phyloP scores from a whole-genome alignment of 2,797 vertebrate species.

The Phalanger gymnotis region DNA sequence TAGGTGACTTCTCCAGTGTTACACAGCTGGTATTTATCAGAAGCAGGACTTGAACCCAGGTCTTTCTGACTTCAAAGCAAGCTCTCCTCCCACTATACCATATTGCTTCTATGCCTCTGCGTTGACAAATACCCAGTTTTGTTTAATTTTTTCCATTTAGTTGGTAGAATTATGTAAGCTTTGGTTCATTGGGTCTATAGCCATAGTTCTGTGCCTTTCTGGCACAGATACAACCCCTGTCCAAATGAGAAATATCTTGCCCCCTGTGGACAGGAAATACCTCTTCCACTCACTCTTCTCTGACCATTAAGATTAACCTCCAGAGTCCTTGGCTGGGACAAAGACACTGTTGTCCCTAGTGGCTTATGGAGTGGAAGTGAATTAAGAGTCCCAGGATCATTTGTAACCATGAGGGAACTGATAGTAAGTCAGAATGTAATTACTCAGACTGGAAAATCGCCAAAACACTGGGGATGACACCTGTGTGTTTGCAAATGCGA shows the following conservation, averaged over 20 bases:
- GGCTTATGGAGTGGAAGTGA: not conserved
- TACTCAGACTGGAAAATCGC: not conserved
- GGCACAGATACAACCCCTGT: not conserved
- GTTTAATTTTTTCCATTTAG: not conserved
- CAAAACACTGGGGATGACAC: conserved; percentile 7
- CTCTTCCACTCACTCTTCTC: not conserved
- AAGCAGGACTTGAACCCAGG: not conserved
- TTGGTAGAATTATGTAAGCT: not conserved
- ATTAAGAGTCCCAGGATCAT: not conserved
- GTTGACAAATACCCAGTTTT: not conserved
- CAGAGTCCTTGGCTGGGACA: not conserved
- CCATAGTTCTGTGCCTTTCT: not conserved
- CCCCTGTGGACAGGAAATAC: not conserved
- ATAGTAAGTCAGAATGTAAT: not conserved
- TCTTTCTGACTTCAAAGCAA: not conserved
- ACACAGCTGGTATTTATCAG: not conserved
- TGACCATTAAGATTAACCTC: not conserved
- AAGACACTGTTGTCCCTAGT: not conserved
- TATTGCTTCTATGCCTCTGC: not conserved
- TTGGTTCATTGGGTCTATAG: not conserved
- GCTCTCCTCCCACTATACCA: not conserved
- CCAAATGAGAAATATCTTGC: not conserved
- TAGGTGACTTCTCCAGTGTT: not conserved
- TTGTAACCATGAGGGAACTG: not conserved
- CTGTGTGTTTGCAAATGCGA: conserved; percentile 16